Conservation (phyloP, 2,113 vertebrate species). For the Centropus bengalensis region DNA sequence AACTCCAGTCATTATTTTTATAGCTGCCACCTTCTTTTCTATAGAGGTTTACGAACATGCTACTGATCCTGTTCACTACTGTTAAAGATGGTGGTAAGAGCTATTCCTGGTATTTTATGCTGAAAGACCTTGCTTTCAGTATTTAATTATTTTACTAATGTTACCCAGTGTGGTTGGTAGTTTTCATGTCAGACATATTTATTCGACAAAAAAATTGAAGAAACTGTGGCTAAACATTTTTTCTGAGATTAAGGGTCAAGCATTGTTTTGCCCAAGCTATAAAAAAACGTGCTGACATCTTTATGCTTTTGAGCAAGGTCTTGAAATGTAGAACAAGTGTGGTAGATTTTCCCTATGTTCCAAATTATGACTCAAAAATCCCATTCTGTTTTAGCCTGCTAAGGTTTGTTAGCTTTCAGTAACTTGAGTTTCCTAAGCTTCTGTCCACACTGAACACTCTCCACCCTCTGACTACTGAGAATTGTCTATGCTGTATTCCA, state of each 20-base stretch:
- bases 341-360: not conserved
- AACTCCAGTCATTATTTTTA: not conserved
- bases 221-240: slow-evolving; percentile 3
- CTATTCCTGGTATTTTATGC: not conserved
- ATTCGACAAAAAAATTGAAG: slow-evolving; percentile 1
- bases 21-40: not conserved
- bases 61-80: not conserved
- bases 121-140: not conserved
- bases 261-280: slow-evolving; percentile 37
- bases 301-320: not conserved
- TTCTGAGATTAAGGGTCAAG: slow-evolving; percentile 1
- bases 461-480: not conserved
- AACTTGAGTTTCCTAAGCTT: not conserved
- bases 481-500: not conserved
- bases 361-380: not conserved
- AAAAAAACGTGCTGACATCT: slow-evolving; percentile 37
- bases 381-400: not conserved
- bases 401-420: not conserved
- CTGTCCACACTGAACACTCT: not conserved
- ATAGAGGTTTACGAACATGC: not conserved
- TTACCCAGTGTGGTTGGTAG: not conserved
- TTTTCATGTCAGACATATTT: slow-evolving; percentile 27
- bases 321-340: slow-evolving; percentile 43
- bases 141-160: not conserved
- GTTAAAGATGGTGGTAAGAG: not conserved